phyloP scores from a whole-genome alignment of 2,113 vertebrate species.

The Rattus norvegicus region DNA sequence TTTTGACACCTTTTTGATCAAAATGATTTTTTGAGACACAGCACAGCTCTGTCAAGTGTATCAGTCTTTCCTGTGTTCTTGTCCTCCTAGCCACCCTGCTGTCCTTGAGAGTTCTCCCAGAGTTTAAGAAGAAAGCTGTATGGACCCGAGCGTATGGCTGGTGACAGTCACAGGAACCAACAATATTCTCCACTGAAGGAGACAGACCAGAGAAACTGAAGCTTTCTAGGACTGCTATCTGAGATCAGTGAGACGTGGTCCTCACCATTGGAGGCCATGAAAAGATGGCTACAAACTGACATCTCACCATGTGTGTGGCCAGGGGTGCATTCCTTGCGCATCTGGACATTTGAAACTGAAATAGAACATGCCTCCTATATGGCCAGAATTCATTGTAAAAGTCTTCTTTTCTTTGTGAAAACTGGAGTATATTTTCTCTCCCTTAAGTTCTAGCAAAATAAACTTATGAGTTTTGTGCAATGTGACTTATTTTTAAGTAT shows the following conservation, averaged over 20 bases:
- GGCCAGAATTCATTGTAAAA: conserved; percentile 33
- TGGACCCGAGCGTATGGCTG: conserved; percentile 96
- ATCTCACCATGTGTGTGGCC: not conserved
- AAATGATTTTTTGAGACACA: not conserved
- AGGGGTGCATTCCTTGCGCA: not conserved
- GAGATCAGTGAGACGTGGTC: conserved; percentile 1
- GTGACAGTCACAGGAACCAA: conserved; percentile 78
- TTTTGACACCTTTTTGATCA: conserved; percentile 20
- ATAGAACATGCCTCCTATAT: conserved; percentile 58
- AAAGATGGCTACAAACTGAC: not conserved
- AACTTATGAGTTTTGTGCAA: conserved; percentile 52
- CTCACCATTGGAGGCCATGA: conserved; percentile 6
- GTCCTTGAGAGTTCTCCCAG: conserved; percentile 88
- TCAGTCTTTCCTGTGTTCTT: conserved; percentile 25
- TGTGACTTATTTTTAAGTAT: conserved; percentile 48
- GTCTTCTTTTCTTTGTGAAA: conserved; percentile 54
- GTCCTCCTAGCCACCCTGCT: conserved; percentile 89
- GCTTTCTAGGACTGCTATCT: not conserved
- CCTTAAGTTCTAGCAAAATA: conserved; percentile 73
- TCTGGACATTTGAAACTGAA: conserved; percentile 4
- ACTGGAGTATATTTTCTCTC: conserved; percentile 15
- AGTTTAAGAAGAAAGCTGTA: conserved; percentile 95
- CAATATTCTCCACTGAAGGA: not conserved
- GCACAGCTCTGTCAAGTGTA: not conserved
- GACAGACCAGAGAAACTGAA: conserved; percentile 56